Evolutionary conservation across 2,113 vertebrate species (phyloP).

Genomic region (Mixornis gularis): DNA sequence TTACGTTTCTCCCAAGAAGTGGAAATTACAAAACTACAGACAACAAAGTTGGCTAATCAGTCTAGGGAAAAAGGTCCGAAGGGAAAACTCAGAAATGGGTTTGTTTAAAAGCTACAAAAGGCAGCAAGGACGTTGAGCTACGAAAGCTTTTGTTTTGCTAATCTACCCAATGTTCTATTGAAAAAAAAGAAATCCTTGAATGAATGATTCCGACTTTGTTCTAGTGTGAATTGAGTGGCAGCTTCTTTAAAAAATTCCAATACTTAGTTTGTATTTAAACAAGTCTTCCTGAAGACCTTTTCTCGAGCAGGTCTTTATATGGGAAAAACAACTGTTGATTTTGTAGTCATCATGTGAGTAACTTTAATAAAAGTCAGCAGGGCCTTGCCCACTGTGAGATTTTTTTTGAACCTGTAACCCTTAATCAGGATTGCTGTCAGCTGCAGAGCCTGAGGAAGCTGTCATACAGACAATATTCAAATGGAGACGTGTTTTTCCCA

Average conservation of each 20-base stretch:
- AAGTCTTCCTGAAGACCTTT: background rate
- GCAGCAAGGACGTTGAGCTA: background rate
- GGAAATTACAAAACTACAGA: slow-evolving; percentile 47
- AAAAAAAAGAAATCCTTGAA: background rate
- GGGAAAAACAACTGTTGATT: background rate
- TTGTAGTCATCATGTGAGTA: background rate
- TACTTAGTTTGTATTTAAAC: background rate
- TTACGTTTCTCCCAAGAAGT: slow-evolving; percentile 44
- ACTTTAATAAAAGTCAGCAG: background rate
- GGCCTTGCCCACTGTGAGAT: background rate
- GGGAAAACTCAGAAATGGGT: background rate
- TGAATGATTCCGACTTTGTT: background rate
- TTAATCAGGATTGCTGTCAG: slow-evolving; percentile 11
- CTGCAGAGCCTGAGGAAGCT: slow-evolving; percentile 29
- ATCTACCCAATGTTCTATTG: background rate
- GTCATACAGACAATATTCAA: slow-evolving; percentile 45
- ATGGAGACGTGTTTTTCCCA: slow-evolving; percentile 38
- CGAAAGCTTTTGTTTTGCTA: slow-evolving; percentile 15
- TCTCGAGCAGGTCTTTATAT: background rate
- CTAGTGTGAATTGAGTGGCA: background rate
- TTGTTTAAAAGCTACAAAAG: slow-evolving; percentile 16
- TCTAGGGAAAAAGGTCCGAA: slow-evolving; percentile 20
- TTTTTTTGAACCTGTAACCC: slow-evolving; percentile 38
- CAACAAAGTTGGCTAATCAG: slow-evolving; percentile 37
- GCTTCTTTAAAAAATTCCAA: background rate